These are phyloP conservation scores for Phylloscopus trochilus DNA, from an alignment of 2,113 vertebrate genomes.

Conservation along the genomic window DNA sequence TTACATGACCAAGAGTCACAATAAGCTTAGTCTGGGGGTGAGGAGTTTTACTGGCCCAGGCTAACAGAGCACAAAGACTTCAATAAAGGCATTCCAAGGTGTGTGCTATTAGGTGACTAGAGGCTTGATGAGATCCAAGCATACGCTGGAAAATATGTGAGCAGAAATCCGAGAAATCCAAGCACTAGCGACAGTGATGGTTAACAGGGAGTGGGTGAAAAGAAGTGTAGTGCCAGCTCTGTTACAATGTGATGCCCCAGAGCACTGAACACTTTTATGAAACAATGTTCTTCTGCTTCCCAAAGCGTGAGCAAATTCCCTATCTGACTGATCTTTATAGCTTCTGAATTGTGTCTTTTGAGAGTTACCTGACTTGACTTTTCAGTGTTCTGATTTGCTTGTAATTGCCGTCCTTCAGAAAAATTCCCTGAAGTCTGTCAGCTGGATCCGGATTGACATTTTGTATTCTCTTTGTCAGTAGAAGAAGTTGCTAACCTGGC, in stretches of 20 bases:
- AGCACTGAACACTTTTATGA: not conserved
- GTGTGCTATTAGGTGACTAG: not conserved
- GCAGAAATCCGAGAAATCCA: not conserved
- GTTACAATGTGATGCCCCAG: not conserved
- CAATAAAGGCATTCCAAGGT: not conserved
- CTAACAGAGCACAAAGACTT: not conserved
- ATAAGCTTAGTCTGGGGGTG: not conserved
- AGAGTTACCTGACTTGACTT: not conserved
- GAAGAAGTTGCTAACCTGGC: constrained; percentile 98
- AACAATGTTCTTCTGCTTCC: not conserved
- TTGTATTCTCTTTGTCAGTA: constrained; percentile 82
- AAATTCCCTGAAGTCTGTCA: not conserved
- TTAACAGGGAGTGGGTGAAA: not conserved
- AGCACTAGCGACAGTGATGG: not conserved
- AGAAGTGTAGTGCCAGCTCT: not conserved
- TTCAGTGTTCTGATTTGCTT: not conserved
- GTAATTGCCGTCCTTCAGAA: not conserved
- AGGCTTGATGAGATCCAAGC: not conserved
- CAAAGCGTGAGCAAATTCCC: not conserved
- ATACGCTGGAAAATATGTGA: not conserved
- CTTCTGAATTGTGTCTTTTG: not conserved
- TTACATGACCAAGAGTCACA: not conserved
- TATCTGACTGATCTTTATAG: not conserved
- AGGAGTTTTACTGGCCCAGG: not conserved
- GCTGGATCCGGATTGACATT: constrained; percentile 50